These are phyloP conservation scores for Sebastes itinus DNA, from an alignment of 2,797 vertebrate genomes.

Conservation along the genomic window DNA sequence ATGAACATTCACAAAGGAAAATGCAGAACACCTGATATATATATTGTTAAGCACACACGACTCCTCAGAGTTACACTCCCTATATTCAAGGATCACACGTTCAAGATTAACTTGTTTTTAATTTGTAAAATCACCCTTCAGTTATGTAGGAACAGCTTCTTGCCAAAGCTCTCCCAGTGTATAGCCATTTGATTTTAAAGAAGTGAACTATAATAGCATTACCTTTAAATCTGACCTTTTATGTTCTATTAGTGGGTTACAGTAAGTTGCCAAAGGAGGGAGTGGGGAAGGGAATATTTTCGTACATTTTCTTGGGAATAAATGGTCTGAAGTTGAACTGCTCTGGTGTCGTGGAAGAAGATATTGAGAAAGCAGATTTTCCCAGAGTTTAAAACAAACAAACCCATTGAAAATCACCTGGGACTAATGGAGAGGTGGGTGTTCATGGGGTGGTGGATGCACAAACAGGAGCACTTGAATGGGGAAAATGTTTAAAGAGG, in stretches of 20 bases:
- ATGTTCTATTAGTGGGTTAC: conserved; percentile 48
- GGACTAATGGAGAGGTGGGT: not conserved
- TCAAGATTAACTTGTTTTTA: conserved; percentile 46
- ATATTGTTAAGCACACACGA: conserved; percentile 59
- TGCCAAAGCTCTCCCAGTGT: conserved; percentile 56
- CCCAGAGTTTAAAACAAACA: conserved; percentile 4
- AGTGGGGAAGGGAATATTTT: conserved; percentile 27
- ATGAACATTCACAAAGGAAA: conserved; percentile 69
- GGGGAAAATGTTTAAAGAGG: not conserved
- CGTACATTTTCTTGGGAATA: conserved; percentile 5
- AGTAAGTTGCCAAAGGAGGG: conserved; percentile 49
- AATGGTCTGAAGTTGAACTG: conserved; percentile 7
- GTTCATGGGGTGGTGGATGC: not conserved
- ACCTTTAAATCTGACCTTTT: conserved; percentile 49
- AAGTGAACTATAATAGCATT: conserved; percentile 41
- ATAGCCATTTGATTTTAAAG: conserved; percentile 41
- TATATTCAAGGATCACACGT: conserved; percentile 52
- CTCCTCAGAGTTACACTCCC: conserved; percentile 60
- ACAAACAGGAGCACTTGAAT: not conserved
- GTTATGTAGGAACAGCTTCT: conserved; percentile 58
- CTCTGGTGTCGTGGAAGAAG: not conserved
- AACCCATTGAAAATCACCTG: not conserved
- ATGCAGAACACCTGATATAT: conserved; percentile 65
- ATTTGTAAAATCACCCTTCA: conserved; percentile 54
- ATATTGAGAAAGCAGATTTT: conserved; percentile 7